Percentiles rank a stretch among this genome's conserved stretches.
phyloP scores from a whole-genome alignment of 2,888 invertebrate species.

The Sesia apiformis region DNA sequence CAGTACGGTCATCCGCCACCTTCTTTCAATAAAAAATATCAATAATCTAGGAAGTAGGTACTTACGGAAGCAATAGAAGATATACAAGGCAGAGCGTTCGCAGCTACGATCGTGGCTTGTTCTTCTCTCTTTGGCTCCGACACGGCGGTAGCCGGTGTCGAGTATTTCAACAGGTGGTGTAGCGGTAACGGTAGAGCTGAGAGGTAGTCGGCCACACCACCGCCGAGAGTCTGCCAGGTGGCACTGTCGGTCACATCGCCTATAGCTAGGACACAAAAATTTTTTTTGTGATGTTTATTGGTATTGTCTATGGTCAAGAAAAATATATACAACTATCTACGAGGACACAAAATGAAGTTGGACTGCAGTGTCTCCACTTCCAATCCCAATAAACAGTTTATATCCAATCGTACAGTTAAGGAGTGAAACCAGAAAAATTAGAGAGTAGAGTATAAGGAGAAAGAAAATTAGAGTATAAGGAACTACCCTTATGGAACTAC shows the following conservation, averaged over 20 bases:
- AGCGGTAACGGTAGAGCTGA: conserved; percentile 87
- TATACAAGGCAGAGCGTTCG: conserved; percentile 43
- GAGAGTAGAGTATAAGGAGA: too few relatives aligned
- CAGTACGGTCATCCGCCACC: too few relatives aligned
- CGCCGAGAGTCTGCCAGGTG: conserved; percentile 84
- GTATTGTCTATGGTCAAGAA: too few relatives aligned
- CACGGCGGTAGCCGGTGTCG: conserved; percentile 70
- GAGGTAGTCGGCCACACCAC: conserved; percentile 89
- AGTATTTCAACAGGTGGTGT: conserved; percentile 89
- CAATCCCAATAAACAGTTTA: too few relatives aligned
- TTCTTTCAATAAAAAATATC: neutral
- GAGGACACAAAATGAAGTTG: too few relatives aligned
- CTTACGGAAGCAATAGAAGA: conserved; percentile 36
- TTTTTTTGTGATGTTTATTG: neutral
- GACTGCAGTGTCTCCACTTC: too few relatives aligned
- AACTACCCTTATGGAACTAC: too few relatives aligned
- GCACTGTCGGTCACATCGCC: conserved; percentile 64
- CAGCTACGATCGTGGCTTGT: conserved; percentile 64
- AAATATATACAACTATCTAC: too few relatives aligned
- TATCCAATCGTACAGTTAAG: too few relatives aligned
- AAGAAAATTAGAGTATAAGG: too few relatives aligned
- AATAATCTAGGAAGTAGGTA: conserved; percentile 1
- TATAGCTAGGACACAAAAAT: conserved; percentile 33
- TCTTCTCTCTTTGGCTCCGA: conserved; percentile 84
- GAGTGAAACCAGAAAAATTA: too few relatives aligned